phyloP scores from a whole-genome alignment of 2,113 vertebrate genomes.

The Microcebus murinus region DNA sequence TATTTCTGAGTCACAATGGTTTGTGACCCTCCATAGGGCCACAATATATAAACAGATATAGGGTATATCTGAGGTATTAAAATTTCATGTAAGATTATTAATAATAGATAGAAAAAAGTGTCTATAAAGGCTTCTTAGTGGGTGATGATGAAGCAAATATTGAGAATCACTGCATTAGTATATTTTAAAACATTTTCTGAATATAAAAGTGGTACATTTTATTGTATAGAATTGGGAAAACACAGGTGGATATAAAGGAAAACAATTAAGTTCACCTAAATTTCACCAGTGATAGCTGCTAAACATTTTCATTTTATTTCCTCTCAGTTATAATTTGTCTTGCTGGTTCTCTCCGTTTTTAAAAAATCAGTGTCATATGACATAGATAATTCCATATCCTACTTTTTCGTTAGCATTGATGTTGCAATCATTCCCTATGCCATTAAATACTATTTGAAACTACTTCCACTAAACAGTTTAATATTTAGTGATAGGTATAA shows the following conservation, averaged over 20 bases:
- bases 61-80: neutral
- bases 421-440: neutral
- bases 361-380: neutral
- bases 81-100: neutral
- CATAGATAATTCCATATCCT: neutral
- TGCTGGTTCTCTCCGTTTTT: neutral
- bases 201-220: neutral
- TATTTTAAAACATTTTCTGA: neutral
- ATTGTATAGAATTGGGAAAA: neutral
- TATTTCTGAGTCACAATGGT: neutral
- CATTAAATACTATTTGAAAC: slow-evolving; percentile 8
- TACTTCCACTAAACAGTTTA: neutral
- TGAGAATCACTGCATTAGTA: neutral
- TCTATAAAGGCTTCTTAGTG: neutral
- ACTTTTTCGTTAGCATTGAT: neutral
- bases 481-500: neutral
- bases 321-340: neutral
- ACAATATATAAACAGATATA: neutral
- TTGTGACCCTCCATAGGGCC: neutral
- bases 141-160: neutral
- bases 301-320: neutral
- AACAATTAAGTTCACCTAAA: neutral
- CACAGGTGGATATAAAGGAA: neutral
- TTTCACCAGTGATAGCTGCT: neutral
- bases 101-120: neutral